Conservation (phyloP, 2,797 vertebrate genomes). For the Leptoclinus maculatus region DNA sequence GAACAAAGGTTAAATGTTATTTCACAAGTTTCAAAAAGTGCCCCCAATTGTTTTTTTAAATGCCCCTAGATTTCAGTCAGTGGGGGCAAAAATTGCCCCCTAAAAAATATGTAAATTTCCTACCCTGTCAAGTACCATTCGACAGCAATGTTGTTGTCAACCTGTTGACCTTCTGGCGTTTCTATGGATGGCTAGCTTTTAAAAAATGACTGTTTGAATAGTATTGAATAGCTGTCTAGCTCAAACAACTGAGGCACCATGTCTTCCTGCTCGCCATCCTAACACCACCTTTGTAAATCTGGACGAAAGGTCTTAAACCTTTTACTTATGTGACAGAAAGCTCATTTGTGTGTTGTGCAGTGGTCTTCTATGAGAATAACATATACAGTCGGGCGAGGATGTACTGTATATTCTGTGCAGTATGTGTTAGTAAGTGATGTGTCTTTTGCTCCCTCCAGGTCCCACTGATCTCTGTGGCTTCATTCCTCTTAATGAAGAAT, state of each 20-base stretch:
- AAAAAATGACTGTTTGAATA: neutral
- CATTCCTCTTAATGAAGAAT: slow-evolving; percentile 50
- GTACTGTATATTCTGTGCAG: slow-evolving; percentile 6
- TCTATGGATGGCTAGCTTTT: neutral
- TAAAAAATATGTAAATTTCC: too few species aligned
- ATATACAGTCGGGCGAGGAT: neutral
- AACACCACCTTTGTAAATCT: neutral
- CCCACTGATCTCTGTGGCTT: slow-evolving; percentile 70
- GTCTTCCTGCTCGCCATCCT: neutral
- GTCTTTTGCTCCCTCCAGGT: slow-evolving; percentile 83
- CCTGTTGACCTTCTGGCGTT: neutral
- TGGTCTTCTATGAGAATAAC: neutral
- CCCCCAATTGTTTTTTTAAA: too few species aligned
- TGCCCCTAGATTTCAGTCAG: too few species aligned
- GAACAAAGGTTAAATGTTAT: too few species aligned
- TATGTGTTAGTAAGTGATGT: slow-evolving; percentile 62
- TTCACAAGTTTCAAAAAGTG: too few species aligned
- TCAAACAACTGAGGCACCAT: neutral
- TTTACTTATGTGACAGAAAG: neutral
- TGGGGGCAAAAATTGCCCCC: too few species aligned
- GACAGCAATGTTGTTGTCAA: neutral
- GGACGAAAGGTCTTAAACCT: neutral
- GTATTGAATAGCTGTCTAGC: neutral
- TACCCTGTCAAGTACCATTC: neutral
- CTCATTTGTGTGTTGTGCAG: neutral